Base-by-base conservation (phyloP, 2,888 invertebrate genomes). In the Coelinius sp. region DNA sequence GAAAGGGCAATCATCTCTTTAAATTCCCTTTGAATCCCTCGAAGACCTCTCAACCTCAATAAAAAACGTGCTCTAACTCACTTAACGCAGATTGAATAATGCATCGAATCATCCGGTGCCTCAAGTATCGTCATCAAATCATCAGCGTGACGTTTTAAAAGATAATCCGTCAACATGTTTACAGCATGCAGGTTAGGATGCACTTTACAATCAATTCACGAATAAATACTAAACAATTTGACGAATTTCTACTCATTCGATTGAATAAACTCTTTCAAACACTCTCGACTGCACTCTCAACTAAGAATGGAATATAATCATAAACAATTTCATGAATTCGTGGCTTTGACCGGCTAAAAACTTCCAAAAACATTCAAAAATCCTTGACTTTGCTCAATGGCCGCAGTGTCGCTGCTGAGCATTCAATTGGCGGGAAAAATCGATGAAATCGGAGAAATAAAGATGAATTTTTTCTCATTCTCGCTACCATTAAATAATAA, bases 11-110 rank as follows among this genome's bases (percentile, higher is more conserved):
- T 49, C 14, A 4, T 17, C 46, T 20, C 46, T 6, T 49, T 4
- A 49, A 49, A 44, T 44, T 20, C 20, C 41, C n/a, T 41, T 1
- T 3, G 7, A 31, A 31, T n/a, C n/a, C n/a, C n/a, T n/a, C n/a
- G n/a, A n/a, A n/a, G n/a, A n/a, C n/a, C 31, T 31, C 31, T 31
- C 41, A 41, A n/a, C 41, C n/a, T 12, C 46, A 49, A 49, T 49
- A 8, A 20, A 14, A 49, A 49, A 8, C 8, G n/a, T 5, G 31
- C 12, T 27, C 4, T 24, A 52, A 88, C 90, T 90, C 90, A 94
- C 95, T 94, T 93, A 64, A 95, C 90, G 82, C 91, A 90, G 63
- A 95, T 88, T 44, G 91, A 90, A 80, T 90, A 94, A 84, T 93
- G 92, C 68, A 91, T 90, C 53, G 90, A 88, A 67, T 88, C 88